Evolutionary conservation across 2,888 invertebrate species (phyloP).

Genomic region (Bombyx huttoni): DNA sequence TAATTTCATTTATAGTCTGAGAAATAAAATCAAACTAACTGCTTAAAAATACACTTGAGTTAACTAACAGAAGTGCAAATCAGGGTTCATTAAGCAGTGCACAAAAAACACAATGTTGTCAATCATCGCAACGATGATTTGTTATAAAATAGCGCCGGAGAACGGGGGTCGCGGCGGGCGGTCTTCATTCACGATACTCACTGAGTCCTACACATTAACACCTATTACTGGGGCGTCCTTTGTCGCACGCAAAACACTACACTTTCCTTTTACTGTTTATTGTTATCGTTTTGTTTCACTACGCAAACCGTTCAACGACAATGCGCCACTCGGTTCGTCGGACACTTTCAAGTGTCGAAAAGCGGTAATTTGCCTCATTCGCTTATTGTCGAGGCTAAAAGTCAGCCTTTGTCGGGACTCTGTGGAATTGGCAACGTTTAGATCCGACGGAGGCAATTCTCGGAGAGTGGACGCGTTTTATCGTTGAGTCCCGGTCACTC

Average conservation of each 20-base stretch:
- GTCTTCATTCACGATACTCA: conserved; percentile 45
- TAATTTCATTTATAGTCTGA: not conserved
- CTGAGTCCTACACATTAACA: conserved; percentile 60
- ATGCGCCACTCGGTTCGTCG: conserved; percentile 56
- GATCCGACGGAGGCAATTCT: conserved; percentile 62
- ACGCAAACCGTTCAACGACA: conserved; percentile 62
- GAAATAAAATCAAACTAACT: not conserved
- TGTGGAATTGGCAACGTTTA: conserved; percentile 68
- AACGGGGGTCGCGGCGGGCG: conserved; percentile 17
- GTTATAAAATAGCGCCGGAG: conserved; percentile 50
- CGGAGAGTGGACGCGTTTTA: conserved; percentile 52
- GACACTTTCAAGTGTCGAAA: conserved; percentile 64
- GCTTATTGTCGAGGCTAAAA: conserved; percentile 65
- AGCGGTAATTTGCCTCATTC: conserved; percentile 68
- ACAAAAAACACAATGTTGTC: conserved; percentile 47
- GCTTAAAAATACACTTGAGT: not conserved
- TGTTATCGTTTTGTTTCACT: conserved; percentile 66
- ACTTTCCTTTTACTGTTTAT: conserved; percentile 70
- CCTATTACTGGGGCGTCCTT: conserved; percentile 51
- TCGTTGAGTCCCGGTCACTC: conserved; percentile 10
- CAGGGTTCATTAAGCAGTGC: conserved; percentile 31
- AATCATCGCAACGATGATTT: conserved; percentile 55
- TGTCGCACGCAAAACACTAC: conserved; percentile 63
- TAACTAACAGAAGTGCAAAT: not conserved
- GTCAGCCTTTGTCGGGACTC: conserved; percentile 66